Conservation (phyloP, 2,888 invertebrate species). For the Copidosoma aretas region DNA sequence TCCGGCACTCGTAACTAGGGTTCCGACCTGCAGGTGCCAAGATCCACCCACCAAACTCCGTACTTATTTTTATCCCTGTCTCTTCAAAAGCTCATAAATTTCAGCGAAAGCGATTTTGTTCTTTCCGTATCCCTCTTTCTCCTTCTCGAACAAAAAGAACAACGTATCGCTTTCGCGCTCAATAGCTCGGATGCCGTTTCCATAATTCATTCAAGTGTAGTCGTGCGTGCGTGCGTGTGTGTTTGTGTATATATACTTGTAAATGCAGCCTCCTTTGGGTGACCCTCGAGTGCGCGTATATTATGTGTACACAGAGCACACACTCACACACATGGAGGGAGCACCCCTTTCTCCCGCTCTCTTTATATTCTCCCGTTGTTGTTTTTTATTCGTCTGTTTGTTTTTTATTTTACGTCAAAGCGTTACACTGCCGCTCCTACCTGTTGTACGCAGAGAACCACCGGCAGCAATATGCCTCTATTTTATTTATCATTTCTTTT, state of each 20-base stretch:
- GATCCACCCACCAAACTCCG: constrained; percentile 59
- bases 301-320: too few relatives aligned
- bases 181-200: constrained; percentile 34
- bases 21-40: constrained; percentile 61
- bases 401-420: constrained; percentile 14
- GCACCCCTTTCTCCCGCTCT: constrained; percentile 3
- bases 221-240: background rate
- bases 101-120: constrained; percentile 1
- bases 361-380: background rate
- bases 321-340: too few relatives aligned
- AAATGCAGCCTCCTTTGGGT: constrained; percentile 27
- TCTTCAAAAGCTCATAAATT: background rate
- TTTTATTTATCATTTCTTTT: constrained; percentile 1
- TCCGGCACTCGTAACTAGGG: constrained; percentile 64
- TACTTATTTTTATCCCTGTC: constrained; percentile 45
- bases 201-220: background rate
- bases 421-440: constrained; percentile 15
- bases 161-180: constrained; percentile 4
- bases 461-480: background rate
- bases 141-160: background rate
- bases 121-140: too few relatives aligned
- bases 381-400: background rate
- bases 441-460: constrained; percentile 19
- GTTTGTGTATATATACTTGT: background rate
- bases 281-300: too few relatives aligned